Percentiles rank a stretch among this genome's conserved stretches.
Evolutionary conservation across 2,797 vertebrate genomes (phyloP).

Genomic region (Nannoperca obscura): DNA sequence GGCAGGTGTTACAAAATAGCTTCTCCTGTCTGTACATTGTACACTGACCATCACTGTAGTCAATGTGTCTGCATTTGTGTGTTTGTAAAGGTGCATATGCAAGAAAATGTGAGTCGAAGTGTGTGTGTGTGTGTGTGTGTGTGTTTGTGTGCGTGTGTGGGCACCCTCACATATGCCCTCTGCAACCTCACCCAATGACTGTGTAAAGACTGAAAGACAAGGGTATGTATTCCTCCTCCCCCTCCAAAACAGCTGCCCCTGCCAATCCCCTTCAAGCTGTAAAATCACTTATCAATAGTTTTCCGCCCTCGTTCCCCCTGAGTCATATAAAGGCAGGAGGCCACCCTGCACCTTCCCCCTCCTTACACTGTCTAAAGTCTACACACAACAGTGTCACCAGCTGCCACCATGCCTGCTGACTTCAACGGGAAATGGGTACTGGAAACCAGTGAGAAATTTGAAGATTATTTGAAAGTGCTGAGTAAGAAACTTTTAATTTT

Average conservation of each 20-base stretch:
- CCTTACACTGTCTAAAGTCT: conserved; percentile 51
- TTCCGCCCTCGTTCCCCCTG: conserved; percentile 58
- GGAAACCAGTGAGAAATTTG: conserved; percentile 91
- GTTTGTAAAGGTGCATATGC: not conserved
- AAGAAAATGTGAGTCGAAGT: not conserved
- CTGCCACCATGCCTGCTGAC: conserved; percentile 88
- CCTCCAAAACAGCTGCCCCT: conserved; percentile 37
- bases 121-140: not conserved
- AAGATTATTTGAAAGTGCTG: conserved; percentile 92
- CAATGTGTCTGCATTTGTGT: not conserved
- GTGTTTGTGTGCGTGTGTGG: not conserved
- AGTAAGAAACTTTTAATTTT: conserved; percentile 82
- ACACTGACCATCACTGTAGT: conserved; percentile 20
- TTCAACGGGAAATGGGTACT: conserved; percentile 93
- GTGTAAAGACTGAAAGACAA: conserved; percentile 28
- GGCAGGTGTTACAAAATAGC: conserved; percentile 46
- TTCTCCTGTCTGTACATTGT: conserved; percentile 48
- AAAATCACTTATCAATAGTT: conserved; percentile 75
- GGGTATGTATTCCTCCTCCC: conserved; percentile 16
- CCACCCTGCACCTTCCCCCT: conserved; percentile 47
- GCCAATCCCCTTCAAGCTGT: conserved; percentile 59
- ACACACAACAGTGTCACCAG: conserved; percentile 33
- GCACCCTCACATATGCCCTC: conserved; percentile 1
- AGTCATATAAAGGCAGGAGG: conserved; percentile 54
- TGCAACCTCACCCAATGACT: conserved; percentile 2